These are phyloP conservation scores for Otus scops DNA, from an alignment of 2,797 vertebrate genomes.

Conservation along the genomic window DNA sequence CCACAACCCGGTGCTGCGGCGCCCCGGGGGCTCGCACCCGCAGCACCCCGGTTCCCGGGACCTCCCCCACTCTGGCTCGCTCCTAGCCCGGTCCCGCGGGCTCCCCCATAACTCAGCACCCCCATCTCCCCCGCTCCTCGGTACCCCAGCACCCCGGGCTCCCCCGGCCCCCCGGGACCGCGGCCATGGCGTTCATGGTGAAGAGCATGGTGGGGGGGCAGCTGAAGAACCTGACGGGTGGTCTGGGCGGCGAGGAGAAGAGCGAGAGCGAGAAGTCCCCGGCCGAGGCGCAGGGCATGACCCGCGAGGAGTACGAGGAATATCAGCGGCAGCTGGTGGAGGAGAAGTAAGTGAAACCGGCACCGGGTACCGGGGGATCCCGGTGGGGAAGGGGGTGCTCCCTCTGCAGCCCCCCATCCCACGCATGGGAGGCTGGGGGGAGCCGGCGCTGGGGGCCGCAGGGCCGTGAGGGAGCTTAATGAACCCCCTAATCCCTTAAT, in stretches of 20 bases:
- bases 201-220: slow-evolving; percentile 96
- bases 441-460: neutral
- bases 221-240: slow-evolving; percentile 95
- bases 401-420: neutral
- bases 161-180: neutral
- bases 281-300: slow-evolving; percentile 91
- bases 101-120: accelerated
- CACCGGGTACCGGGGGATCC: accelerated
- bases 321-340: slow-evolving; percentile 96
- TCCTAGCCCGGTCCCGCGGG: accelerated
- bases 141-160: neutral
- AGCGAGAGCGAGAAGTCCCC: slow-evolving; percentile 87
- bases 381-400: accelerated
- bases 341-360: slow-evolving; percentile 87
- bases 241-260: slow-evolving; percentile 89
- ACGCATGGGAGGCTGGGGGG: neutral
- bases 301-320: slow-evolving; percentile 93
- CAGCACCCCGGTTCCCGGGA: neutral
- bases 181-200: slow-evolving; percentile 94
- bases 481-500: slow-evolving; percentile 77
- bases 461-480: neutral
- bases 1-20: accelerated
- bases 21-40: accelerated
- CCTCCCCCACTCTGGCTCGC: accelerated
- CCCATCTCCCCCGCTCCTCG: accelerated